Evolutionary conservation across 1,140 invertebrate species (phyloP).

Genomic region (Cephus cinctus): DNA sequence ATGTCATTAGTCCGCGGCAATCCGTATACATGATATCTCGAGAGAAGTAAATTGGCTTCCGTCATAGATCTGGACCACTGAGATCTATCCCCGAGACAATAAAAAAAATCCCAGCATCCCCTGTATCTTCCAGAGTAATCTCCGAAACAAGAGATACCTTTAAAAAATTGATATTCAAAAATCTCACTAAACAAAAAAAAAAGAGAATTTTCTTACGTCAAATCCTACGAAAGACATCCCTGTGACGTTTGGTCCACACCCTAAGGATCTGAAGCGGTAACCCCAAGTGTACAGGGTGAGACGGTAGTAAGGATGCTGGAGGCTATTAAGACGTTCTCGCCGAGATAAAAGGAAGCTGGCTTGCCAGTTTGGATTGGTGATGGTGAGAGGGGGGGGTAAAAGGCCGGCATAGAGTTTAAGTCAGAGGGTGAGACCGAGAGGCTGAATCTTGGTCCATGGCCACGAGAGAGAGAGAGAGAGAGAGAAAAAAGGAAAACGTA

Average conservation of each 20-base stretch:
- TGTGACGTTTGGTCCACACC: no score
- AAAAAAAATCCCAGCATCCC: no score
- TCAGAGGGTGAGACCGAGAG: slow-evolving; percentile 19
- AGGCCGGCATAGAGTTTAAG: slow-evolving; percentile 18
- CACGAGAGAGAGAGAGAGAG: slow-evolving; percentile 19
- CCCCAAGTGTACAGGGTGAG: background rate
- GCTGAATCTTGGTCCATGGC: slow-evolving; percentile 28
- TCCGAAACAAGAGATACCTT: no score
- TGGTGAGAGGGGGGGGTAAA: slow-evolving; percentile 8
- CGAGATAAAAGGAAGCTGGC: slow-evolving; percentile 47
- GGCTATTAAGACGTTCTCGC: slow-evolving; percentile 54
- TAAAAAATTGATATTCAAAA: no score
- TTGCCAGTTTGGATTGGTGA: slow-evolving; percentile 4
- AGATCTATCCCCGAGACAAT: no score
- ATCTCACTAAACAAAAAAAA: no score
- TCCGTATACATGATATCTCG: background rate
- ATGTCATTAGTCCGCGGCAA: slow-evolving; percentile 32
- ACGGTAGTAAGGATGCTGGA: slow-evolving; percentile 26
- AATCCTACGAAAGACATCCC: no score
- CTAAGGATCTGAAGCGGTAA: no score
- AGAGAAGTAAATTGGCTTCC: no score
- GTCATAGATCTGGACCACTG: no score
- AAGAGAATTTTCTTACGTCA: no score
- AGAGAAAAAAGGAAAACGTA: slow-evolving; percentile 13
- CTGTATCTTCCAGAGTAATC: no score